These are phyloP conservation scores for Empis stercorea DNA, from an alignment of 2,888 invertebrate species.

Conservation along the genomic window DNA sequence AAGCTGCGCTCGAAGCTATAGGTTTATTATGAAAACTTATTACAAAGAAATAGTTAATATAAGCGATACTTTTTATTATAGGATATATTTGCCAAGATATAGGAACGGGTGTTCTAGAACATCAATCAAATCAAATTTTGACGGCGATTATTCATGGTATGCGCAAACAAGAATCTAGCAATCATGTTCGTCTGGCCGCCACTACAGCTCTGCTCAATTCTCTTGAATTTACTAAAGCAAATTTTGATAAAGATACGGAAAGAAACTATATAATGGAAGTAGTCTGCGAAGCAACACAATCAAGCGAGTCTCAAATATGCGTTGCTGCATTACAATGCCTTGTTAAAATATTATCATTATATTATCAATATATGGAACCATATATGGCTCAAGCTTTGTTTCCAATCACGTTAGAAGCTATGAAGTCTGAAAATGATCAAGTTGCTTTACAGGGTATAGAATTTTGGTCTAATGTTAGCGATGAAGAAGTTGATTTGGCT, in stretches of 20 bases:
- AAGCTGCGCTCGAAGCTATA: constrained; percentile 94
- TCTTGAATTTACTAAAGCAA: constrained; percentile 94
- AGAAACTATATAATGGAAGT: constrained; percentile 99
- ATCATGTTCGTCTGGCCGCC: constrained; percentile 89
- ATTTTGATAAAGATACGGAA: constrained; percentile 95
- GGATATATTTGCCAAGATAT: constrained; percentile 95
- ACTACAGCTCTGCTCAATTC: constrained; percentile 95
- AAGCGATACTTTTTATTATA: no score
- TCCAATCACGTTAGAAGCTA: constrained; percentile 95
- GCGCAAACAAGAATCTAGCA: constrained; percentile 85
- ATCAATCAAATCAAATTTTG: constrained; percentile 89
- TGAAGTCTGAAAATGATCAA: constrained; percentile 94
- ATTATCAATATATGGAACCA: constrained; percentile 98
- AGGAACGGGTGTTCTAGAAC: constrained; percentile 79
- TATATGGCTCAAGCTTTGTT: constrained; percentile 98
- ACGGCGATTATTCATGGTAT: constrained; percentile 99
- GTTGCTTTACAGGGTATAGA: constrained; percentile 97
- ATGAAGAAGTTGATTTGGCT: constrained; percentile 93
- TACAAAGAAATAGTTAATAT: no score
- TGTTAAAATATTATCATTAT: constrained; percentile 93
- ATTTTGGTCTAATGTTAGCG: constrained; percentile 99
- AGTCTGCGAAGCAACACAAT: constrained; percentile 97
- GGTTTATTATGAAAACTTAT: constrained; percentile 42
- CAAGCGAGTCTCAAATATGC: constrained; percentile 76
- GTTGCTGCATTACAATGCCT: constrained; percentile 97